These are phyloP conservation scores for Antigone vipio DNA, from an alignment of 2,113 vertebrate species.

Conservation along the genomic window DNA sequence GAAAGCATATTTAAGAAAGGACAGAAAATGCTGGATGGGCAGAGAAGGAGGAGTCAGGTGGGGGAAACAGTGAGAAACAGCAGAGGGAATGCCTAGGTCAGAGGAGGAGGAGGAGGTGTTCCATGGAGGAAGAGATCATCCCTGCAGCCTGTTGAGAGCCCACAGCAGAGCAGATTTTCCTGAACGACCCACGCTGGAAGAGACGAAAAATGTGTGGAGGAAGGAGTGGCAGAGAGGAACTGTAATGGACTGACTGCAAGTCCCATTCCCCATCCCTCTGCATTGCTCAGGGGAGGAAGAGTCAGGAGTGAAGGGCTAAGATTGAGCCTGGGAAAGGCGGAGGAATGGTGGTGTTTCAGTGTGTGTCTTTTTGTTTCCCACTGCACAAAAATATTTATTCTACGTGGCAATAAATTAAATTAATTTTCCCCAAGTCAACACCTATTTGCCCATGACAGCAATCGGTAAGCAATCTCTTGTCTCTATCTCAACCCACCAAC, in stretches of 20 bases:
- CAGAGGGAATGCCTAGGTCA: neutral
- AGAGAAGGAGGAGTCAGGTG: neutral
- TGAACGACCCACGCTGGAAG: neutral
- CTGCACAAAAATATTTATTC: neutral
- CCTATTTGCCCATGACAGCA: neutral
- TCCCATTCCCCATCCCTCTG: neutral
- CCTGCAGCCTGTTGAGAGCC: neutral
- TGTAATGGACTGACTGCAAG: neutral
- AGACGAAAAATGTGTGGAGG: neutral
- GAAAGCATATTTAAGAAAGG: neutral
- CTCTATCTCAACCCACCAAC: fast-evolving
- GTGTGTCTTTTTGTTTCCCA: neutral
- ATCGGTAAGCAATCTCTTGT: neutral
- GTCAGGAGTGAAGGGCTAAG: neutral
- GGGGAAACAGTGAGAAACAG: fast-evolving
- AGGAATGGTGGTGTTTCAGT: neutral
- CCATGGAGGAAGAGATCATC: neutral
- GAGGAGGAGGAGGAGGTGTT: neutral
- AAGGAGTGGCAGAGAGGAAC: neutral
- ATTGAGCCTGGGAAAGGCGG: neutral
- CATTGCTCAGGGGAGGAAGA: fast-evolving
- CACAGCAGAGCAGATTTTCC: neutral
- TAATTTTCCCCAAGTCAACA: neutral
- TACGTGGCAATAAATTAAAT: neutral
- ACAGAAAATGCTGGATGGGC: neutral